Conservation (phyloP, 1,140 invertebrate genomes). For the Lepidurus packardi region DNA sequence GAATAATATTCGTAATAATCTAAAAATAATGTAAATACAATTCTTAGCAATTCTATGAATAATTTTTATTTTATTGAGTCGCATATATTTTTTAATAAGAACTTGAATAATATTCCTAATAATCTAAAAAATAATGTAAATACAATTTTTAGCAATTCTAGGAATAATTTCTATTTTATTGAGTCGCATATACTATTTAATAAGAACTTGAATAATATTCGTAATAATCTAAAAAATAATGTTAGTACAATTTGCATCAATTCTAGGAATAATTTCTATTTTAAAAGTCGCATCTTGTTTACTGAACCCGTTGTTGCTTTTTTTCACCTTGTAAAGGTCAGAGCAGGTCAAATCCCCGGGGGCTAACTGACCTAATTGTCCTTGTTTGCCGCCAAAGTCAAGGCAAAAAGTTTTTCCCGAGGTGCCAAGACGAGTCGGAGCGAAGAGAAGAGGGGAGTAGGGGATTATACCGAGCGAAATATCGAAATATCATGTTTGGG, state of each 20-base stretch:
- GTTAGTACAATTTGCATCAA: no score
- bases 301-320: background rate
- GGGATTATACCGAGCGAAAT: no score
- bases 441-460: background rate
- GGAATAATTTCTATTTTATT: no score
- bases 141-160: background rate
- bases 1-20: no score
- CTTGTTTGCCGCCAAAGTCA: conserved; percentile 14
- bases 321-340: background rate
- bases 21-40: background rate
- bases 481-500: background rate
- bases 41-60: no score
- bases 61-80: no score
- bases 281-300: background rate
- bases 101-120: no score
- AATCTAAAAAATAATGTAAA: background rate
- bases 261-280: background rate
- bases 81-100: no score
- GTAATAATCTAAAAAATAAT: no score
- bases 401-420: background rate
- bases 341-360: background rate
- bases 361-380: conserved; percentile 9
- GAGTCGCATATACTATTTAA: no score
- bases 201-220: no score
- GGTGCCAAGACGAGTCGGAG: background rate